Evolutionary conservation across 92 coral and sea anemone genomes (phyloP), one percentile per base, ranked within the genome.

Genomic region (Heteractis magnifica): DNA sequence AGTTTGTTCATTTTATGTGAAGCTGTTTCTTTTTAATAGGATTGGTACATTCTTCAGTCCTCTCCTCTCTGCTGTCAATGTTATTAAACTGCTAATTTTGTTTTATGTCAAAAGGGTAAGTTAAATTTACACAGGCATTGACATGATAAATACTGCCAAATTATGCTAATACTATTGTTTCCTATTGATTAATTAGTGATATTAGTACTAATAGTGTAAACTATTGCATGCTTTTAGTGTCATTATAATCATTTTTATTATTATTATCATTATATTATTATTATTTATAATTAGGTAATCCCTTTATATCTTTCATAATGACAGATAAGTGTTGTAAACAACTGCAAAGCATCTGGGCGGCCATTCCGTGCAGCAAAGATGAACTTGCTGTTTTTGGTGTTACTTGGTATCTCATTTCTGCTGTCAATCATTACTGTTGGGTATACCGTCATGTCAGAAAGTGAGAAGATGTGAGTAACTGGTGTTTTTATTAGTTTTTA

Each of bases 41-140:
- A 92, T 94, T 85, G 98, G 98, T 12, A 89, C 97, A 34, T 95
- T 95, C 85, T 95, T 90, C 88, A 94, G 98, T 75, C 98, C 98
- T 16, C 86, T 95, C 76, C 79, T 95, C 48, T 92, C 98, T 23
- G 91, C 90, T 62, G 91, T 94, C 62, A 92, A 94, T 75, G 89
- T 90, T 12, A 78, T 95, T 76, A 95, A 95, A 83, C 82, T 95
- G 50, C 83, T 86, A 71, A 79, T 94, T 82, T 77, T 95, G 77
- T 95, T 95, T 83, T 94, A 95, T 77, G 96, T 95, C 51, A 95
- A 95, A 85, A 94, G 88, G 94, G 98, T 94, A 76, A 81, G 95
- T 79, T 51, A 14, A 59, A 59, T 58, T 58, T 55, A 55, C 59
- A 55, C 44, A 34, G 44, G 44, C 3, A 34, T 2, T 34, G 44